Evolutionary conservation across 2,113 vertebrate species (phyloP).

Genomic region (Callithrix jacchus): DNA sequence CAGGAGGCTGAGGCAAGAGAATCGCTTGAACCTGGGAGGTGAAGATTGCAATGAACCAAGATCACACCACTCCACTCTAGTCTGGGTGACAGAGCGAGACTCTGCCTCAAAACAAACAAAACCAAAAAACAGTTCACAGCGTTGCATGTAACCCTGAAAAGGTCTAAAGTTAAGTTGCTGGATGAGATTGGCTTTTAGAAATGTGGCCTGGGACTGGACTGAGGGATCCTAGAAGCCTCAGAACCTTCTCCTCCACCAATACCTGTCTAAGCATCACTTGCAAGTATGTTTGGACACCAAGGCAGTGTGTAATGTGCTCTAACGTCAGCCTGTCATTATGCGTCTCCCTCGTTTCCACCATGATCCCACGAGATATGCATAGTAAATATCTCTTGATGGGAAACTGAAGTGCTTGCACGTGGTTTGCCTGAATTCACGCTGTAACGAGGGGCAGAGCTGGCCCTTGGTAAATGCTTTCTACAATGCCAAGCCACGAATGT

Average conservation of each 20-base stretch:
- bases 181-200: neutral
- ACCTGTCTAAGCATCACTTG: neutral
- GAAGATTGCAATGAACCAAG: too few relatives aligned
- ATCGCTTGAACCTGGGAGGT: too few relatives aligned
- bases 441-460: neutral
- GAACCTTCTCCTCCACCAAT: neutral
- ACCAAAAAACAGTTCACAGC: neutral
- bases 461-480: neutral
- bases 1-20: too few relatives aligned
- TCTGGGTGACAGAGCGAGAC: too few relatives aligned
- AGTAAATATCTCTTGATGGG: neutral
- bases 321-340: neutral
- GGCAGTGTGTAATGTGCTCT: neutral
- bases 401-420: neutral
- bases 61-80: too few relatives aligned
- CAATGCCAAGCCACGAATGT: neutral
- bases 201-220: neutral
- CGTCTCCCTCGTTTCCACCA: neutral
- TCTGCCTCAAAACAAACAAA: too few relatives aligned
- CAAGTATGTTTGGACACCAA: neutral
- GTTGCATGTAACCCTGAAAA: neutral
- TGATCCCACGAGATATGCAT: neutral
- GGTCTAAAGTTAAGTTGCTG: neutral
- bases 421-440: conserved; percentile 25
- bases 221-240: neutral